phyloP scores from a whole-genome alignment of 2,888 invertebrate genomes.

The Sinodicranocentrus sp. region DNA sequence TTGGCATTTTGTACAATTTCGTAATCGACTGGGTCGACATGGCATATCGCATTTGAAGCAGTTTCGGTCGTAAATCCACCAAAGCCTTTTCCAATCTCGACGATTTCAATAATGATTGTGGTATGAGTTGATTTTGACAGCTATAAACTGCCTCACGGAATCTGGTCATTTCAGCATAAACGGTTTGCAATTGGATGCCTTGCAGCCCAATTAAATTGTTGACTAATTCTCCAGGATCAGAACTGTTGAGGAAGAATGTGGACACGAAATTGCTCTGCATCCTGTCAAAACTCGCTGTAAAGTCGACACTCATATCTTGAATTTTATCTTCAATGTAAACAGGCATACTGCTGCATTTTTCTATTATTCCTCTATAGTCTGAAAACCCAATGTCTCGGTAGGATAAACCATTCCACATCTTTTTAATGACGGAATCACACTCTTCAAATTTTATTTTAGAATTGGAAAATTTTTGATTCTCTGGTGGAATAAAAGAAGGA shows the following conservation, averaged over 20 bases:
- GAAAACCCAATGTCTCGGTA: slow-evolving; percentile 48
- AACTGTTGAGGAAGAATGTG: slow-evolving; percentile 59
- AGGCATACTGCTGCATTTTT: slow-evolving; percentile 68
- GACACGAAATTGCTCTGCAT: slow-evolving; percentile 70
- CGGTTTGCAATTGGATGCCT: slow-evolving; percentile 59
- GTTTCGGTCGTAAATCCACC: slow-evolving; percentile 47
- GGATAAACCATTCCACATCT: slow-evolving; percentile 66
- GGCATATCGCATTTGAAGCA: slow-evolving; percentile 48
- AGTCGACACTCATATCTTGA: slow-evolving; percentile 46
- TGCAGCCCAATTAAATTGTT: slow-evolving; percentile 67
- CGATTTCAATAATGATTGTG: slow-evolving; percentile 64
- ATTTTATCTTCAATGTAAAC: slow-evolving; percentile 66
- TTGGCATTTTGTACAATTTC: slow-evolving; percentile 67
- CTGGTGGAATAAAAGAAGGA: slow-evolving; percentile 22
- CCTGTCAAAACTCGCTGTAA: slow-evolving; percentile 55
- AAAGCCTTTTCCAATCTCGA: slow-evolving; percentile 66
- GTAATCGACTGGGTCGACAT: slow-evolving; percentile 50
- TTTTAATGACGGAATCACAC: slow-evolving; percentile 51
- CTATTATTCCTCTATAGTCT: slow-evolving; percentile 61
- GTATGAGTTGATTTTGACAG: slow-evolving; percentile 70
- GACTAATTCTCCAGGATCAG: slow-evolving; percentile 64
- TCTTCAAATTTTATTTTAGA: slow-evolving; percentile 65
- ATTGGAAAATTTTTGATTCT: slow-evolving; percentile 58
- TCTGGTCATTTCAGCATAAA: slow-evolving; percentile 61
- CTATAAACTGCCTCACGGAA: slow-evolving; percentile 68